Base-by-base conservation (phyloP, 2,888 invertebrate species). In the Trimorus sp. region DNA sequence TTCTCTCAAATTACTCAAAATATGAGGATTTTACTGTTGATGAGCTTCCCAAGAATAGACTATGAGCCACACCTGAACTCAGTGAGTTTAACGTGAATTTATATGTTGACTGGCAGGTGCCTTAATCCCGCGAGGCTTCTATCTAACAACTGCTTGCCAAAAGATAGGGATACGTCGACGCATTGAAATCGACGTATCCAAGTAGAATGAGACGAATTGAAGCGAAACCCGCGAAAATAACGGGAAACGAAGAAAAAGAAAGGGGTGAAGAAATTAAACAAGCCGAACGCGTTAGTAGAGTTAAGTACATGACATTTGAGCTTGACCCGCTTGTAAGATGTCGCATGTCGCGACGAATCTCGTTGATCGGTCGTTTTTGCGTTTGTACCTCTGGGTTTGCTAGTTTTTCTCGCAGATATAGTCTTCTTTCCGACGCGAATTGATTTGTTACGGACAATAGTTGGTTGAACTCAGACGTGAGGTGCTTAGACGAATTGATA, bases 301-400 rank as follows among this genome's bases (percentile, higher is more conserved):
- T 83, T 79, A 82, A 84, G 70, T 73, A 75, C 73, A 42, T 60
- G 79, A 83, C 75, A 86, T 82, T 86, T 85, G 90, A 90, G 90
- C 89, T 90, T 90, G 89, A 89, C 86, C 86, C 85, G 89, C 89
- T 87, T 87, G 85, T 86, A 86, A 87, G 87, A 86, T 83, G 88
- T 87, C 87, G 59, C 1, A 62, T 40, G 45, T 48, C 15, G 26
- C 16, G 53, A 26, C 11, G 45, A 65, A 65, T 53, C 60, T 40
- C 40, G 60, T 60, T 53, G 37, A 53, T 36, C 15, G 14, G 51
- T 37, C 15, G 45, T 62, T 58, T 42, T 58, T 37, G 42, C 38
- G 15, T 49, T 59, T 40, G 56, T 42, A 38, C 58, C n/a, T 37
- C 45, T 62, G 49, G n/a, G 51, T 73, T 59, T 66, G n/a, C 45